Conservation (phyloP, 2,113 vertebrate genomes). For the Hypomesus transpacificus region DNA sequence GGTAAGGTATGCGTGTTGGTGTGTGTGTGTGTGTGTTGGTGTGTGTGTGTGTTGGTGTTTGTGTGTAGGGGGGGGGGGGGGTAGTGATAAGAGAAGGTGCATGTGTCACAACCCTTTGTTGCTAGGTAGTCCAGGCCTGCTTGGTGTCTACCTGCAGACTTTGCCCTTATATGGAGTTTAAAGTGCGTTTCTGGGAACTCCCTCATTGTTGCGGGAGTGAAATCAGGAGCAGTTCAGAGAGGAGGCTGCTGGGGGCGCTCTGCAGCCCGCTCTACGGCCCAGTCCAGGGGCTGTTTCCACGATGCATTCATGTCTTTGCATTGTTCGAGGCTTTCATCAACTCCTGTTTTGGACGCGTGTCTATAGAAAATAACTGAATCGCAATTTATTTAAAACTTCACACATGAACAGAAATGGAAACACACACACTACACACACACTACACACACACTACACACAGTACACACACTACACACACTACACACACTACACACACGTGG, state of each 20-base stretch:
- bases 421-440: too few species aligned
- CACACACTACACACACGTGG: too few species aligned
- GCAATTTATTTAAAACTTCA: not conserved
- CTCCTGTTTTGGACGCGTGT: too few species aligned
- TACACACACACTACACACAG: too few species aligned
- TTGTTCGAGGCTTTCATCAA: too few species aligned
- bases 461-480: too few species aligned
- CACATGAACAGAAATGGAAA: not conserved
- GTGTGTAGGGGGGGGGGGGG: slow-evolving; percentile 8
- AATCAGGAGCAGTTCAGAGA: slow-evolving; percentile 8
- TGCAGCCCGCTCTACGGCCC: too few species aligned
- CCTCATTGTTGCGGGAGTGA: not conserved
- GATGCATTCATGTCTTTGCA: not conserved
- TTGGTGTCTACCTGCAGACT: slow-evolving; percentile 38
- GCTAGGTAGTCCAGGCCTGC: not conserved
- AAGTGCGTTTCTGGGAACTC: slow-evolving; percentile 49
- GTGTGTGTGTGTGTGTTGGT: not conserved
- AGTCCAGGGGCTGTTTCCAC: not conserved
- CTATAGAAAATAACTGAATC: too few species aligned
- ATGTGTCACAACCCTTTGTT: not conserved
- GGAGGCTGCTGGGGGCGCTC: not conserved
- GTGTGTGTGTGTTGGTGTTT: not conserved
- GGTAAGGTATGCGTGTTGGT: too few species aligned
- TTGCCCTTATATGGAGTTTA: slow-evolving; percentile 63
- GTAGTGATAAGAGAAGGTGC: not conserved